A percentile compares a stretch with the other conserved stretches of the same genome.
Conservation (phyloP, 2,113 vertebrate genomes). For the Epinephelus lanceolatus region DNA sequence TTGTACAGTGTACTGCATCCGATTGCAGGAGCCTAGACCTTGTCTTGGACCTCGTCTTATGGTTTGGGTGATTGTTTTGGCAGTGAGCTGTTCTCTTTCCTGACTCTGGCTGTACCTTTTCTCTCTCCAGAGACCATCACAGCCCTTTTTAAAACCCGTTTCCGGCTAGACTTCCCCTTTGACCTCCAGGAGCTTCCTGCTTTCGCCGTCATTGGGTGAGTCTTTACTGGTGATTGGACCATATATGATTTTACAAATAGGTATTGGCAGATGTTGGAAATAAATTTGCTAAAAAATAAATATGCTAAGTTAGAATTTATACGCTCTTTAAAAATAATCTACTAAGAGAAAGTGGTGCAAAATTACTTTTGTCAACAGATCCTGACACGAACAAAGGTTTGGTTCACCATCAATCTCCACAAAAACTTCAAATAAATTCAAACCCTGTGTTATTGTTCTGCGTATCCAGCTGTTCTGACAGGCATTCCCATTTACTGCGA, state of each 20-base stretch:
- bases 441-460: neutral
- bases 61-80: neutral
- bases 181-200: conserved; percentile 98
- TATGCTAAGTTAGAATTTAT: neutral
- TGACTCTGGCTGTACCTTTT: neutral
- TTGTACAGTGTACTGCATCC: neutral
- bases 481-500: neutral
- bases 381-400: neutral
- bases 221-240: neutral
- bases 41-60: neutral
- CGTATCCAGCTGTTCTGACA: conserved; percentile 21
- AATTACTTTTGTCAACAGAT: neutral
- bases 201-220: conserved; percentile 97
- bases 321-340: neutral
- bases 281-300: neutral
- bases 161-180: conserved; percentile 97
- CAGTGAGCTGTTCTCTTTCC: neutral
- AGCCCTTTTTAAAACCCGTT: conserved; percentile 96
- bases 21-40: neutral
- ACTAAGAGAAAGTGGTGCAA: neutral
- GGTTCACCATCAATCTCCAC: neutral
- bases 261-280: neutral
- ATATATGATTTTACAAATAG: neutral
- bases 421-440: conserved; percentile 3
- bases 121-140: conserved; percentile 93